Conservation (phyloP, 1,140 invertebrate species). For the Monochamus saltuarius region DNA sequence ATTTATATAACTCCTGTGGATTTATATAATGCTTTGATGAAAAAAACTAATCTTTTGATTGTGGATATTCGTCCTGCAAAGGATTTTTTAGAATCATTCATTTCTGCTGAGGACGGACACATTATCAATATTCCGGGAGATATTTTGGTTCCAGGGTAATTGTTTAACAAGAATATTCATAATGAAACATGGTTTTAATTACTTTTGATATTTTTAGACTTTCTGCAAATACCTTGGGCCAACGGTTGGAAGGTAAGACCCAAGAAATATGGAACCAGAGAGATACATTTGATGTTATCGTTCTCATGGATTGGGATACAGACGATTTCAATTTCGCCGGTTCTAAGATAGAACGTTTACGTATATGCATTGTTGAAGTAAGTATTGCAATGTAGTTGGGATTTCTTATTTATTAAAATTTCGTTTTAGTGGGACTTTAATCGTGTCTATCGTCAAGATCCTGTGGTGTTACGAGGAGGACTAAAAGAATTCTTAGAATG, state of each 20-base stretch:
- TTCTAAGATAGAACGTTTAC: constrained; percentile 3
- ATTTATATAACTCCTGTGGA: background rate
- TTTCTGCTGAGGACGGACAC: background rate
- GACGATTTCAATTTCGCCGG: background rate
- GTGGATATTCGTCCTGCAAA: constrained; percentile 1
- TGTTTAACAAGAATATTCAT: background rate
- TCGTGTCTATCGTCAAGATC: background rate
- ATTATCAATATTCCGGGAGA: constrained; percentile 5
- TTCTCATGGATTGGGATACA: background rate
- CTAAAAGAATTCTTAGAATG: too few relatives aligned
- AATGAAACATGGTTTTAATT: background rate
- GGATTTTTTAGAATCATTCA: background rate
- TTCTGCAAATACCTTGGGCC: constrained; percentile 5
- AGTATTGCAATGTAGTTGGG: background rate
- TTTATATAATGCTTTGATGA: background rate
- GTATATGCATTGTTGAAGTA: constrained; percentile 3
- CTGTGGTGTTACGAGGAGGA: background rate
- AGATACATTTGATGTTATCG: constrained; percentile 6
- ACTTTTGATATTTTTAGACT: constrained; percentile 1
- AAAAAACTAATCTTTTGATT: constrained; percentile 1
- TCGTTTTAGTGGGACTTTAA: background rate
- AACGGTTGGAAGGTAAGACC: background rate
- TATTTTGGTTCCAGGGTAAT: background rate
- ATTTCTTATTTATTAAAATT: too few relatives aligned
- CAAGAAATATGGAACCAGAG: background rate